phyloP scores from a whole-genome alignment of 2,888 invertebrate genomes.

The Drosophila phalerata region DNA sequence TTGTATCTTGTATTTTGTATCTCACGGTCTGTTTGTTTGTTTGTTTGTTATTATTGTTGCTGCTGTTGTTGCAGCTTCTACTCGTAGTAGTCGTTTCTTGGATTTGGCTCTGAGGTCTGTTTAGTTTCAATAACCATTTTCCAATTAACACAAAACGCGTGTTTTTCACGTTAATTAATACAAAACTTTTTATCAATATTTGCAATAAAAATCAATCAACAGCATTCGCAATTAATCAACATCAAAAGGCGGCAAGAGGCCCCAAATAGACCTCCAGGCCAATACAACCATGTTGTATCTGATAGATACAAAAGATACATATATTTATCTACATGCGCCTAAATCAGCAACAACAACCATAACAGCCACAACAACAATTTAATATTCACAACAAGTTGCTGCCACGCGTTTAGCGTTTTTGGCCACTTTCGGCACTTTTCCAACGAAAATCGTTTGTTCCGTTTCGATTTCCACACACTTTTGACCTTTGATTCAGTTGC shows the following conservation, averaged over 20 bases:
- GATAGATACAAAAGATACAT: constrained; percentile 35
- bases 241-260: constrained; percentile 75
- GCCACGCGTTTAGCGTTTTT: constrained; percentile 66
- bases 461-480: constrained; percentile 25
- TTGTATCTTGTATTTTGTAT: constrained; percentile 51
- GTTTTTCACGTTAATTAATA: constrained; percentile 80
- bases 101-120: constrained; percentile 55
- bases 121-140: constrained; percentile 81
- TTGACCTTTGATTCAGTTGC: constrained; percentile 58
- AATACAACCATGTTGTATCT: constrained; percentile 34
- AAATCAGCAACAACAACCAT: constrained; percentile 9
- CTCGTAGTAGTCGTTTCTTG: constrained; percentile 9
- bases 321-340: constrained; percentile 4
- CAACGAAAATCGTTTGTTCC: constrained; percentile 66
- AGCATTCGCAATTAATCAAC: constrained; percentile 81
- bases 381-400: constrained; percentile 66
- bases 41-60: constrained; percentile 49
- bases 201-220: constrained; percentile 83
- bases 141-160: constrained; percentile 80
- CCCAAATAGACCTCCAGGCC: constrained; percentile 30
- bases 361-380: constrained; percentile 37
- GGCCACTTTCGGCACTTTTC: constrained; percentile 54
- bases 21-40: constrained; percentile 78
- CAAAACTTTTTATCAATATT: constrained; percentile 81
- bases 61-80: constrained; percentile 19